Evolutionary conservation across 1,140 invertebrate species (phyloP), one percentile per base, ranked within the genome.

Genomic region (Ceratoteleas bidentatus): DNA sequence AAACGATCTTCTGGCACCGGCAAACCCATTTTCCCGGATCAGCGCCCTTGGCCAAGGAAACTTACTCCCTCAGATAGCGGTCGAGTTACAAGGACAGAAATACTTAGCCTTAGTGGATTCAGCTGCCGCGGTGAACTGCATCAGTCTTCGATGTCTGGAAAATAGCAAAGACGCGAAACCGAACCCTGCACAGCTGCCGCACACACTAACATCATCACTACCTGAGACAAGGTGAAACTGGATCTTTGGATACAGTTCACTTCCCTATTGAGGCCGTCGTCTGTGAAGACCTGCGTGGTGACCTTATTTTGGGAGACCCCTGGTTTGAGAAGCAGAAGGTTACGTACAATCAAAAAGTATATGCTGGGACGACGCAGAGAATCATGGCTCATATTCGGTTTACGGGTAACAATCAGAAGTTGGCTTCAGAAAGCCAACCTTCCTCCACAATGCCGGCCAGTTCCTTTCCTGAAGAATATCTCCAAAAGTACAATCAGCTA

Each of bases 21-120:
- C n/a, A n/a, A n/a, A n/a, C n/a, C n/a, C n/a, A n/a, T n/a, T n/a
- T n/a, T n/a, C n/a, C n/a, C n/a, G n/a, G n/a, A n/a, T n/a, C n/a
- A n/a, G n/a, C n/a, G n/a, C n/a, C n/a, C n/a, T n/a, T n/a, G n/a
- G n/a, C n/a, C n/a, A n/a, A n/a, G n/a, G n/a, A n/a, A n/a, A n/a
- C n/a, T n/a, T n/a, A 38, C 36, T 38, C 9, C 43, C 43, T 47
- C 7, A n/a, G 6, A 47, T 47, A 9, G 3, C 11, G n/a, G 43
- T 47, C 6, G 43, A 47, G n/a, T n/a, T 47, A 7, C 3, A 47
- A 7, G 43, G 43, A 47, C 7, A 13, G 11, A 3, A 47, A 47
- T n/a, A 47, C 43, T n/a, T 47, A 4, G 43, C 43, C n/a, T 47
- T 47, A n/a, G 43, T 47, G 43, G 43, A 47, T 47, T 10, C 43